These are phyloP conservation scores for Brevimyrus niger DNA, from an alignment of 2,113 vertebrate genomes.

Conservation along the genomic window DNA sequence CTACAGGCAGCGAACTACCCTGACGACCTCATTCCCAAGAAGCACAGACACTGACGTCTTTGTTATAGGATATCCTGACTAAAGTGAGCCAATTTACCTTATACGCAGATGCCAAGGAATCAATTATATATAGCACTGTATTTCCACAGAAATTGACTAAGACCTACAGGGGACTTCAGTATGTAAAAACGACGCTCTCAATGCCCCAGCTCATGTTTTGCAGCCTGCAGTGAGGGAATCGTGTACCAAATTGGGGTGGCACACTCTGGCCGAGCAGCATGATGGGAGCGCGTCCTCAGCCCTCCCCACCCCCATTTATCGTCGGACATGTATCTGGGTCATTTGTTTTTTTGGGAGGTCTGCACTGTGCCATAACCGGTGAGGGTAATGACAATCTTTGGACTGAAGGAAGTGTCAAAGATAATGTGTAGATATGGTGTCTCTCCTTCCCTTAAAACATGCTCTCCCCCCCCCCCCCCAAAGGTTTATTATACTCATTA, in stretches of 20 bases:
- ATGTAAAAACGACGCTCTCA: background rate
- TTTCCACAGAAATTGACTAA: background rate
- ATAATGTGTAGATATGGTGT: background rate
- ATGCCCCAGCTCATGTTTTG: background rate
- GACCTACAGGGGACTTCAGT: background rate
- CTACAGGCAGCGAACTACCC: background rate
- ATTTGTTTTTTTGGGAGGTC: background rate
- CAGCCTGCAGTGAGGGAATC: background rate
- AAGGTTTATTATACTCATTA: slow-evolving; percentile 1
- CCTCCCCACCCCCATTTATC: background rate
- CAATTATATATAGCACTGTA: background rate
- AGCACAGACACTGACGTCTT: background rate
- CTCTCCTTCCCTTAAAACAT: background rate
- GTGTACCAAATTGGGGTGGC: background rate
- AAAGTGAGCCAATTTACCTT: background rate
- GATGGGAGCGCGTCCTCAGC: background rate
- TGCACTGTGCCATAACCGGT: background rate
- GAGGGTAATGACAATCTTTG: background rate
- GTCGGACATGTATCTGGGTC: background rate
- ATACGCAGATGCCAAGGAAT: background rate
- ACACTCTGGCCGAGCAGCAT: background rate
- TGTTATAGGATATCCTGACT: slow-evolving; percentile 9
- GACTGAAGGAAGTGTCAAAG: background rate
- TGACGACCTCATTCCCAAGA: background rate
- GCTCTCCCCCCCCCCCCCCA: background rate